phyloP scores from a whole-genome alignment of 2,797 vertebrate genomes.

The Euphonia xanthogaster region DNA sequence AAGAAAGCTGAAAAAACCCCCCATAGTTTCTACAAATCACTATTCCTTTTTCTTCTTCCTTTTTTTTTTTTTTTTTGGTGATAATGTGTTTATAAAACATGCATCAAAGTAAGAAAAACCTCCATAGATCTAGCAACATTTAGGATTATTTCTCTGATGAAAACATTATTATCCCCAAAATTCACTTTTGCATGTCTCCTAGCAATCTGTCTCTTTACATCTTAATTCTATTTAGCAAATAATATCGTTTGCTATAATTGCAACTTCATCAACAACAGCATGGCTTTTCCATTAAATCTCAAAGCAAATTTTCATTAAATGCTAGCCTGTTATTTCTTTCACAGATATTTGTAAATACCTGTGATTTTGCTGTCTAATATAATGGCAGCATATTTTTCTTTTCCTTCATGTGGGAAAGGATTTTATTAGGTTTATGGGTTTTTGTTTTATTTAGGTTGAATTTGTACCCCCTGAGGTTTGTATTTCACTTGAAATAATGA shows the following conservation, averaged over 20 bases:
- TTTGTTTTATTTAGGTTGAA: neutral
- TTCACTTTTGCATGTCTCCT: neutral
- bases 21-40: neutral
- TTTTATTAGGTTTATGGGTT: neutral
- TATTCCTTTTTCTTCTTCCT: accelerated
- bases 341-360: neutral
- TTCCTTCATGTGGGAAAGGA: neutral
- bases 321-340: neutral
- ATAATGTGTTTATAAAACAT: neutral
- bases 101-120: neutral
- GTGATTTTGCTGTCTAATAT: neutral
- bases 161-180: neutral
- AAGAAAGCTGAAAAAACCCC: accelerated
- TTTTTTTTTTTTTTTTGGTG: neutral
- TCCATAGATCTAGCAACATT: neutral
- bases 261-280: neutral
- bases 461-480: neutral
- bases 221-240: neutral
- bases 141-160: neutral
- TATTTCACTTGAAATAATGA: neutral
- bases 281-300: neutral
- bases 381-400: neutral
- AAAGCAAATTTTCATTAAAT: neutral
- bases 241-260: neutral
- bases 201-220: neutral